Evolutionary conservation across 2,888 invertebrate species (phyloP).

Genomic region (Cotesia congregata): DNA sequence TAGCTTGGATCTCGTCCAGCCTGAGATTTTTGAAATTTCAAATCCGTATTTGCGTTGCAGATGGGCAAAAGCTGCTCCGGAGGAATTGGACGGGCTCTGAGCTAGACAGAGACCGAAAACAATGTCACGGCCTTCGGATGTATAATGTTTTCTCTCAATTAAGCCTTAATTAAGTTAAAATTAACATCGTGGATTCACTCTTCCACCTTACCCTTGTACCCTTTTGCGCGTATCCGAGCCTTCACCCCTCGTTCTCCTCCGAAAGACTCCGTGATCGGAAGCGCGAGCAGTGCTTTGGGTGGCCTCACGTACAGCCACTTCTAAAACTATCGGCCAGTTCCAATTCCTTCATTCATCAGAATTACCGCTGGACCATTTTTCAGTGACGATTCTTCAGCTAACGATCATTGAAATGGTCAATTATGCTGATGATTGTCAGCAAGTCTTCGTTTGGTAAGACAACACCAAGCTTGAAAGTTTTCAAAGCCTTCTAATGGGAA

Average conservation of each 20-base stretch:
- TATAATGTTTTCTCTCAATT: constrained; percentile 71
- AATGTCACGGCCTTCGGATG: constrained; percentile 64
- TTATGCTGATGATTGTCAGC: no score
- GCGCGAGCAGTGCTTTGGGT: constrained; percentile 63
- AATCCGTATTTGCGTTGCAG: constrained; percentile 70
- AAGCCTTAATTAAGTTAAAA: constrained; percentile 71
- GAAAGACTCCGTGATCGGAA: constrained; percentile 9
- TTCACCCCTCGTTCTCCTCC: constrained; percentile 36
- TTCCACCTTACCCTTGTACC: constrained; percentile 53
- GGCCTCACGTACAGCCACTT: constrained; percentile 65
- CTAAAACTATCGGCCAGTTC: constrained; percentile 45
- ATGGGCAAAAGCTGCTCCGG: constrained; percentile 55
- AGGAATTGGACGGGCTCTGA: background rate
- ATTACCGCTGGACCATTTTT: background rate
- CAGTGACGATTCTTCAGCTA: background rate
- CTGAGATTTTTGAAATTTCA: constrained; percentile 69
- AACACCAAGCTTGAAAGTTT: no score
- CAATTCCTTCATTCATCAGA: constrained; percentile 37
- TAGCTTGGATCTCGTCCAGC: background rate
- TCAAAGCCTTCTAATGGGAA: no score
- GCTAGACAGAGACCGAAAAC: constrained; percentile 40
- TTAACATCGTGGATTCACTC: constrained; percentile 69
- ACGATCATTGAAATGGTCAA: no score
- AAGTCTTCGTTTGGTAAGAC: no score
- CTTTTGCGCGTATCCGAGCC: constrained; percentile 35